Evolutionary conservation across 1,140 invertebrate species (phyloP), one percentile per base, ranked within the genome.

Genomic region (Macrobrachium rosenbergii): DNA sequence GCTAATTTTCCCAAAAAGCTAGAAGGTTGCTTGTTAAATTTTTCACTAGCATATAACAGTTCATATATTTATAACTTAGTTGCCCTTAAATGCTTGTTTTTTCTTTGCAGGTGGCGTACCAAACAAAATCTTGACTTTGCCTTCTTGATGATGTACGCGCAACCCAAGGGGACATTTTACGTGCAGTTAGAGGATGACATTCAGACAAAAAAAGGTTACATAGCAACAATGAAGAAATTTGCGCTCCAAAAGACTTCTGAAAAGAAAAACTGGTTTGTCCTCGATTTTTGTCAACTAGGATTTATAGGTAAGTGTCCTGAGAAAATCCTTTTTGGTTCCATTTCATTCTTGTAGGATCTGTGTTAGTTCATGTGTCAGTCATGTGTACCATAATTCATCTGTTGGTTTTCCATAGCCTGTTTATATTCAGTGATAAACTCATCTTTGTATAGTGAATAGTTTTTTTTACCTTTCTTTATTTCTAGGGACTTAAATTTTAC

Each of bases 51-150:
- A n/a, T n/a, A n/a, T n/a, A n/a, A n/a, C n/a, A n/a, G n/a, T n/a
- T n/a, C n/a, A n/a, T n/a, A n/a, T n/a, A n/a, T n/a, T n/a, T 37
- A 3, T 37, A 37, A 2, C 28, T 37, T 37, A 37, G 28, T 37
- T 37, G 28, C 28, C 1, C 28, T 37, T 37, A 2, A 37, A 37
- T 3, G 1, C 28, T 37, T 37, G 0, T 19, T 14, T 58, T 60
- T 43, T 60, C 63, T 62, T 62, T 62, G 10, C 81, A 89, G 95
- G 89, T 99, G 98, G 98, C 93, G 98, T 75, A 98, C 97, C 2
- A 99, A 99, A 91, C 98, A 99, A 92, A 99, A 99, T 92, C 93
- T 98, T 69, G 98, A 99, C 92, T 98, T 97, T 92, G 96, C 97
- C 10, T 99, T 97, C 92, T 93, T 99, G 0, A 99, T 99, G 98